A percentile compares a stretch with the other conserved stretches of the same genome.
Conservation (phyloP, 2,888 invertebrate species). For the Himalopsyche anomala region DNA sequence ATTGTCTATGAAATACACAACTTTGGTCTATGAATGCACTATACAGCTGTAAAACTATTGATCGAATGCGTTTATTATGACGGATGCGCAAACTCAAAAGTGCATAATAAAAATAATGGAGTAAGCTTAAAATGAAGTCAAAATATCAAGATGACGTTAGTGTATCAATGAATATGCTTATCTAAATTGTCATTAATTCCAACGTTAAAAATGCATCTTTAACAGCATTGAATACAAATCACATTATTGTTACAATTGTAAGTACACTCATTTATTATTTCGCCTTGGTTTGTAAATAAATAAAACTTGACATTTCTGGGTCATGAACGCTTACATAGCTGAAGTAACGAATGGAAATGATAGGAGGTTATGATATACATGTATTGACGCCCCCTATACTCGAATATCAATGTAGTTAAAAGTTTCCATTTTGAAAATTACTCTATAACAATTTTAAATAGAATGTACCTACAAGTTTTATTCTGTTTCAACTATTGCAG, state of each 20-base stretch:
- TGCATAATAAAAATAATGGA: slow-evolving; percentile 11
- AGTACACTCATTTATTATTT: neutral
- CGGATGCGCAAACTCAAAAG: slow-evolving; percentile 26
- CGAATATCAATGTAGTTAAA: too few species aligned
- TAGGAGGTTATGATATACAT: too few species aligned
- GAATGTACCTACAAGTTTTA: too few species aligned
- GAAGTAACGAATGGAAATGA: neutral
- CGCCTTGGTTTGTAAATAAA: slow-evolving; percentile 1
- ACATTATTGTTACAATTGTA: neutral
- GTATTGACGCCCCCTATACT: too few species aligned
- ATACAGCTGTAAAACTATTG: neutral
- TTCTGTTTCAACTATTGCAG: too few species aligned
- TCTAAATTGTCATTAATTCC: neutral
- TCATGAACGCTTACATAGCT: neutral
- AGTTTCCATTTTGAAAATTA: too few species aligned
- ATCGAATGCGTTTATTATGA: slow-evolving; percentile 8
- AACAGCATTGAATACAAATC: neutral
- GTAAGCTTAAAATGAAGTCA: neutral
- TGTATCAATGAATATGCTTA: neutral
- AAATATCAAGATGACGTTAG: neutral
- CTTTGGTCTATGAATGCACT: neutral
- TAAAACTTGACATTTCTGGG: slow-evolving; percentile 30
- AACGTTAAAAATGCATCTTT: neutral
- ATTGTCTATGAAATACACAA: too few species aligned
- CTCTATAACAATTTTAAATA: too few species aligned